These are phyloP conservation scores for Clavelina lepadiformis DNA, from an alignment of 23 tunicate species.

Conservation along the genomic window DNA sequence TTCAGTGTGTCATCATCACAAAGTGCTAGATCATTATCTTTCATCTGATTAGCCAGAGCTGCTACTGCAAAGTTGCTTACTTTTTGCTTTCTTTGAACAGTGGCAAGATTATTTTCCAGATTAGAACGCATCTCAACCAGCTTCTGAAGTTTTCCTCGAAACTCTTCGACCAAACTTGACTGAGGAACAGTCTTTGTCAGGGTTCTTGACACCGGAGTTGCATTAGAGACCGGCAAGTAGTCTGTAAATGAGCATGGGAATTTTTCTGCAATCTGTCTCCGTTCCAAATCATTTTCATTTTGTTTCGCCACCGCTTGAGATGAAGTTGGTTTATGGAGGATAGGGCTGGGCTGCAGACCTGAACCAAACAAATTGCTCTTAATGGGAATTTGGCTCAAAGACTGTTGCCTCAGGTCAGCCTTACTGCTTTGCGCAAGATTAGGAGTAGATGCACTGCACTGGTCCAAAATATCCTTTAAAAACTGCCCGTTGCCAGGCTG, in stretches of 20 bases:
- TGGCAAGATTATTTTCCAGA: slow-evolving; percentile 42
- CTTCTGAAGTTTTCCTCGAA: slow-evolving; percentile 23
- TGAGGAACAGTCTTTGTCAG: slow-evolving; percentile 12
- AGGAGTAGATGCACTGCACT: slow-evolving; percentile 25
- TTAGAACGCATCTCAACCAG: slow-evolving; percentile 23
- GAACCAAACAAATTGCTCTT: neutral
- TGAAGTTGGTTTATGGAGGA: slow-evolving; percentile 15
- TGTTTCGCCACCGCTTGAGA: slow-evolving; percentile 12
- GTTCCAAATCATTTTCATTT: slow-evolving; percentile 42
- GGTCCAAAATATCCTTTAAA: slow-evolving; percentile 26
- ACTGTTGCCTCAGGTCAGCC: too few species aligned
- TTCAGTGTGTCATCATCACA: neutral
- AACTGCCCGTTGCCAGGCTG: slow-evolving; percentile 16
- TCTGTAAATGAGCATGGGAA: slow-evolving; percentile 56
- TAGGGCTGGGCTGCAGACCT: slow-evolving; percentile 3
- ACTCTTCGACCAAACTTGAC: slow-evolving; percentile 20
- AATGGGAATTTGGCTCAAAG: slow-evolving; percentile 8
- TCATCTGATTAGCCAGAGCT: slow-evolving; percentile 1
- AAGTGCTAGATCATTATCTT: neutral
- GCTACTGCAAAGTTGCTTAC: slow-evolving; percentile 30
- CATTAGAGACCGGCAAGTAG: slow-evolving; percentile 17
- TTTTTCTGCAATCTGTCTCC: slow-evolving; percentile 29
- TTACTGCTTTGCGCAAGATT: neutral
- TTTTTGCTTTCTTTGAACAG: slow-evolving; percentile 48
- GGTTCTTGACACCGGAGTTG: slow-evolving; percentile 10